A percentile compares a stretch with the other conserved stretches of the same genome.
phyloP scores from a whole-genome alignment of 2,113 vertebrate species.

The Dinomys branickii region DNA sequence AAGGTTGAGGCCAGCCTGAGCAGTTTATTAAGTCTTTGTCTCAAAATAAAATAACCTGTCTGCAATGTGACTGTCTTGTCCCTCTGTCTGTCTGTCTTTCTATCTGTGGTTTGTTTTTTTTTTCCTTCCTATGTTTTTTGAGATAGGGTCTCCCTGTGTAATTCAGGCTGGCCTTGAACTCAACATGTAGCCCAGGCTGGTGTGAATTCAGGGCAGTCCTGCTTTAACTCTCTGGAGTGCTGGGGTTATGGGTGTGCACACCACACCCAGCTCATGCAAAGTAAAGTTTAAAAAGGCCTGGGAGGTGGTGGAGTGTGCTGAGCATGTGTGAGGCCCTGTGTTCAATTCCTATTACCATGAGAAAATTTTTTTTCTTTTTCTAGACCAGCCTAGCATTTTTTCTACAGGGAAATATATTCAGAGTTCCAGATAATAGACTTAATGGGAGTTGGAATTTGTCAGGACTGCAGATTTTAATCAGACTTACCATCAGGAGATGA shows the following conservation, averaged over 20 bases:
- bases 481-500: not conserved
- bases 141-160: not conserved
- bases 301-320: not conserved
- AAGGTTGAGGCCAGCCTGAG: not conserved
- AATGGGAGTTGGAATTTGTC: slow-evolving; percentile 38
- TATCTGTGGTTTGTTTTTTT: too few relatives aligned
- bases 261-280: not conserved
- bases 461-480: slow-evolving; percentile 6
- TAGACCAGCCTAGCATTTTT: not conserved
- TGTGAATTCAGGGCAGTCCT: not conserved
- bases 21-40: not conserved
- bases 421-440: not conserved
- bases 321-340: not conserved
- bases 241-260: not conserved
- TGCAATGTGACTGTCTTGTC: not conserved
- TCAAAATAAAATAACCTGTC: not conserved
- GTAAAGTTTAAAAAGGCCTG: not conserved
- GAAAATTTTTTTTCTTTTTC: not conserved
- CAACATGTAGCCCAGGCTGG: not conserved
- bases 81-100: not conserved
- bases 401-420: not conserved
- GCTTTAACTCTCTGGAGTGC: not conserved
- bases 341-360: not conserved
- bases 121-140: not conserved
- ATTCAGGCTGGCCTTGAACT: not conserved